These are phyloP conservation scores for Hyaena hyaena DNA, from an alignment of 2,113 vertebrate species.

Conservation along the genomic window DNA sequence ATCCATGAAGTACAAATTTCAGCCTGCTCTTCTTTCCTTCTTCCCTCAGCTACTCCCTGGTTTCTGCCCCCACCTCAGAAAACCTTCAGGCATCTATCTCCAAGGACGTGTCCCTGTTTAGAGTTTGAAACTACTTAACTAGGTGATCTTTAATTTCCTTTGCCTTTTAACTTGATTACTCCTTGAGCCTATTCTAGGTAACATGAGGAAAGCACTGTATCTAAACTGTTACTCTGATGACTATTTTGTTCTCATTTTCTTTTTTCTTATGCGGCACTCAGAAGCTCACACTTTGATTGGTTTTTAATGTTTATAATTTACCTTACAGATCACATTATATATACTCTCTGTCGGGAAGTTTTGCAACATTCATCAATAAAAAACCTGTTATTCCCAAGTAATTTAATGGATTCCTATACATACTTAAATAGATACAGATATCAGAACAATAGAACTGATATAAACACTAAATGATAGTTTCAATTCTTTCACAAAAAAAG, in stretches of 20 bases:
- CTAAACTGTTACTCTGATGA: neutral
- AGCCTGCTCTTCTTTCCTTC: neutral
- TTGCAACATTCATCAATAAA: neutral
- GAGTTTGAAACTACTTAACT: neutral
- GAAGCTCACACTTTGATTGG: neutral
- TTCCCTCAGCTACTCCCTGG: rapidly evolving
- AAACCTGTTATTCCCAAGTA: neutral
- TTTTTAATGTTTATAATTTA: conserved; percentile 48
- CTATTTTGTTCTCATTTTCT: conserved; percentile 1
- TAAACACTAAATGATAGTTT: neutral
- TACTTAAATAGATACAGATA: neutral
- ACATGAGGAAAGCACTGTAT: neutral
- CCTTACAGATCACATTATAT: neutral
- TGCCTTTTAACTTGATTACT: neutral
- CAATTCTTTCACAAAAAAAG: conserved; percentile 16
- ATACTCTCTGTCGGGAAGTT: conserved; percentile 10
- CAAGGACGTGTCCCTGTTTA: neutral
- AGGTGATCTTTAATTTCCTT: neutral
- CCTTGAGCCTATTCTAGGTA: neutral
- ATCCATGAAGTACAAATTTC: neutral
- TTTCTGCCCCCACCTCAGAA: neutral
- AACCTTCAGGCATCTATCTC: neutral
- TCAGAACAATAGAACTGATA: neutral
- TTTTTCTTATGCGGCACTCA: neutral
- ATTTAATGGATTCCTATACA: neutral